Evolutionary conservation across 2,113 vertebrate genomes (phyloP), one percentile per base, ranked within the genome.

Genomic region (Nesogale talazaci): DNA sequence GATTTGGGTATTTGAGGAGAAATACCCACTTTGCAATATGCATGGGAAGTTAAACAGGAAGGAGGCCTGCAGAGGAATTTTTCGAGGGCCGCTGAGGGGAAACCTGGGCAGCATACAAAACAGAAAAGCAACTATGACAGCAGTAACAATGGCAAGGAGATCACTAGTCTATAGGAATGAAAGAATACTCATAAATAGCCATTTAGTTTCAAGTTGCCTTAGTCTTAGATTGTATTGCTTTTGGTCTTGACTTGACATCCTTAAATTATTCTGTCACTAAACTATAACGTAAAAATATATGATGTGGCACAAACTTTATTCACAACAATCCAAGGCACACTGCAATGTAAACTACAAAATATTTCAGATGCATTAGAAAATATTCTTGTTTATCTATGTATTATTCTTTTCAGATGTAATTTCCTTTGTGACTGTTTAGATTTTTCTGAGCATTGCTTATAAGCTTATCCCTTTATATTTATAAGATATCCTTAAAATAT

Each of bases 281-380:
- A 93, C 93, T 93, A 36, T 94, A 94, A 94, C 93, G 89, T 97
- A 95, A 97, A 97, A 96, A 93, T 1, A 70, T 59, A 89, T 31
- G 4, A 42, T 83, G 20, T 93, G 40, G 59, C 92, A 85, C 59
- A 95, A 94, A 92, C 93, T 96, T 96, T 92, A 92, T 95, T 95
- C 93, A 52, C 63, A 83, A 27, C 2, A 92, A 93, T 96, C 77
- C 94, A 96, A 95, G 90, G 17, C 59, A 86, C 90, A 92, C 52
- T 61, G 93, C 94, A 89, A 95, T 92, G 92, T 90, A 96, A 95
- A 90, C 94, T 96, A 42, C 95, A 96, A 96, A 90, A 92, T 87
- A 97, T 86, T 90, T 94, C 82, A 94, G 97, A 95, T 95, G 95
- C 95, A 96, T 93, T 78, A 97, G 94, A 96, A 96, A 96, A 96